Evolutionary conservation across 2,797 vertebrate genomes (phyloP), one percentile per base, ranked within the genome.

Genomic region (Rachycentron canadum): DNA sequence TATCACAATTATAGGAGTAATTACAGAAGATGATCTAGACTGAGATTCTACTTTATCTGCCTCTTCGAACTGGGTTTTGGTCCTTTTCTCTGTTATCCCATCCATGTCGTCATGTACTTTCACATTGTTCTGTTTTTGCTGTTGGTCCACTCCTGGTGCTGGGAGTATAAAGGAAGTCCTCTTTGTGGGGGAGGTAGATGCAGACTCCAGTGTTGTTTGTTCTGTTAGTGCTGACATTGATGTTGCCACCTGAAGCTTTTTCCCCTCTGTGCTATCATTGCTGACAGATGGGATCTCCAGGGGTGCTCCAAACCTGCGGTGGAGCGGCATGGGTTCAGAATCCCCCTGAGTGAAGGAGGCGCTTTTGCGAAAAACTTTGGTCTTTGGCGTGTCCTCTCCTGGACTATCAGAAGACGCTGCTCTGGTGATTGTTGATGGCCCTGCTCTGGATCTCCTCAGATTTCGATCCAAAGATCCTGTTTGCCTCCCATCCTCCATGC

Each of bases 281-380:
- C 83, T 70, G 7, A 92, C 89, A 19, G 96, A 81, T 0, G 98
- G 98, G 59, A 99, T 99, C 90, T 99, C 97, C 6, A 99, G 88
- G 2, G 98, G 98, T 0, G 96, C 97, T 1, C 98, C 98, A 0
- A 96, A 97, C 13, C 97, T 95, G 47, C 98, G 95, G 79, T 98
- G 98, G 65, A 97, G 90, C 13, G 95, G 93, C 0, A 97, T 94
- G 4, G 97, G 96, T 80, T 99, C 97, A 0, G 96, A 94, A 0
- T 98, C 97, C 0, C 95, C 96, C 0, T 97, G 97, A 8, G 95
- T 96, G 83, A 98, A 98, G 65, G 97, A 99, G 76, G 96, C 91
- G 79, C 97, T 98, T 82, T 99, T 99, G 45, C 96, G 90, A 59
- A 97, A 95, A 43, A 91, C 95, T 77, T 88, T 94, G 5, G 91